These are phyloP conservation scores for Xiphophorus maculatus DNA, from an alignment of 2,113 vertebrate species.

Conservation along the genomic window DNA sequence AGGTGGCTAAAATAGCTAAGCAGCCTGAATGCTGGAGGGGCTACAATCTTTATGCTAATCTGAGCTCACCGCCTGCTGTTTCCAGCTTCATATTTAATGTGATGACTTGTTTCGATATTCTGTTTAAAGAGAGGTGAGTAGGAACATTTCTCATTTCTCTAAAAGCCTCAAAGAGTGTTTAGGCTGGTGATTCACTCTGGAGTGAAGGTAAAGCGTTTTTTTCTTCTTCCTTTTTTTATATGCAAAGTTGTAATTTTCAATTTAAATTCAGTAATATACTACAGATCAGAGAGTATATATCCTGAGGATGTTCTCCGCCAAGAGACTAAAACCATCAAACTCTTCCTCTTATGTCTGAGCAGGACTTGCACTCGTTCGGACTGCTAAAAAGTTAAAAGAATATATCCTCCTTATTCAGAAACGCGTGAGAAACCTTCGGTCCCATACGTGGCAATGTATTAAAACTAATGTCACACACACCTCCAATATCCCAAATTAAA, in stretches of 20 bases:
- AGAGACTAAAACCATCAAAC: neutral
- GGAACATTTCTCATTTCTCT: neutral
- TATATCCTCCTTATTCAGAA: neutral
- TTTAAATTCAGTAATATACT: slow-evolving; percentile 2
- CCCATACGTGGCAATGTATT: neutral
- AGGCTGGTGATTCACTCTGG: neutral
- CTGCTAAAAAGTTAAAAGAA: neutral
- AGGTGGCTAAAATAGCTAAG: neutral
- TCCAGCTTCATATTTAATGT: neutral
- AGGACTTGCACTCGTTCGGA: neutral
- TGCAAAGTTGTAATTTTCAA: neutral
- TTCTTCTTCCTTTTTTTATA: neutral
- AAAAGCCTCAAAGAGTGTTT: neutral
- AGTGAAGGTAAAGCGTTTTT: neutral
- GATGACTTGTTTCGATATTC: neutral
- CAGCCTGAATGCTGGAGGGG: neutral
- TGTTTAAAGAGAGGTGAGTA: neutral
- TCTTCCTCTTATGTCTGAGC: neutral
- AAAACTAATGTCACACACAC: neutral
- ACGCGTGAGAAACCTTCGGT: neutral
- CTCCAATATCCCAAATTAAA: neutral
- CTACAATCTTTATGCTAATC: slow-evolving; percentile 9
- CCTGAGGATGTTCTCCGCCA: slow-evolving; percentile 4
- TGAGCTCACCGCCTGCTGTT: neutral
- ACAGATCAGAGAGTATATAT: slow-evolving; percentile 36